Percentiles rank a stretch among this genome's conserved stretches.
phyloP scores from a whole-genome alignment of 2,888 invertebrate species.

The Pterobdella sp. region DNA sequence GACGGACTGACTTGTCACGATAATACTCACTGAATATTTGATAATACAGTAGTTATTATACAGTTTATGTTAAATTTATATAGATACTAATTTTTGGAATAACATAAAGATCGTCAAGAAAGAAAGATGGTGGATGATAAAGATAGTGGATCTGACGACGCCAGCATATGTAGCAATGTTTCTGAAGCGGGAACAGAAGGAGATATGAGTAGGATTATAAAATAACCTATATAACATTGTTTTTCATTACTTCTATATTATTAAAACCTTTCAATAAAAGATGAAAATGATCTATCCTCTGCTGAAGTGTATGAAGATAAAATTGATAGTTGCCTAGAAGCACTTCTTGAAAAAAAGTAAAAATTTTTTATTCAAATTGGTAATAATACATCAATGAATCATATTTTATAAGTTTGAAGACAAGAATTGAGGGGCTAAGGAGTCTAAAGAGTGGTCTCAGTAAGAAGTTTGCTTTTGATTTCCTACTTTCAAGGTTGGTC shows the following conservation, averaged over 20 bases:
- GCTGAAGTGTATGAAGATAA: not conserved
- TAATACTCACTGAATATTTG: too few species aligned
- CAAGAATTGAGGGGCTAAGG: constrained; percentile 66
- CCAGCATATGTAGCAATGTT: constrained; percentile 19
- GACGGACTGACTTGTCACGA: too few species aligned
- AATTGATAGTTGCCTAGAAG: not conserved
- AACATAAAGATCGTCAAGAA: not conserved
- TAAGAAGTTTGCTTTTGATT: constrained; percentile 68
- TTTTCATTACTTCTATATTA: not conserved
- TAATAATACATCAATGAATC: not conserved
- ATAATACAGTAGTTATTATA: too few species aligned
- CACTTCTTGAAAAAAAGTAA: not conserved
- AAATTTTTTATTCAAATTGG: not conserved
- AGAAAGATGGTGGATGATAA: not conserved
- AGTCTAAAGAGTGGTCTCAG: constrained; percentile 67
- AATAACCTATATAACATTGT: not conserved
- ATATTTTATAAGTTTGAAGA: constrained; percentile 65
- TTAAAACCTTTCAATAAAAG: too few species aligned
- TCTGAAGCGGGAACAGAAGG: constrained; percentile 15
- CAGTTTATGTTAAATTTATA: too few species aligned
- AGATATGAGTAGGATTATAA: not conserved
- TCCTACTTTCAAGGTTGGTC: constrained; percentile 63
- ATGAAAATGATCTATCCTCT: constrained; percentile 4
- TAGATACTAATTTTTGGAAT: too few species aligned
- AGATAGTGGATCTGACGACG: constrained; percentile 13